phyloP scores from a whole-genome alignment of 2,113 vertebrate species.

The Dipodomys stephensi region DNA sequence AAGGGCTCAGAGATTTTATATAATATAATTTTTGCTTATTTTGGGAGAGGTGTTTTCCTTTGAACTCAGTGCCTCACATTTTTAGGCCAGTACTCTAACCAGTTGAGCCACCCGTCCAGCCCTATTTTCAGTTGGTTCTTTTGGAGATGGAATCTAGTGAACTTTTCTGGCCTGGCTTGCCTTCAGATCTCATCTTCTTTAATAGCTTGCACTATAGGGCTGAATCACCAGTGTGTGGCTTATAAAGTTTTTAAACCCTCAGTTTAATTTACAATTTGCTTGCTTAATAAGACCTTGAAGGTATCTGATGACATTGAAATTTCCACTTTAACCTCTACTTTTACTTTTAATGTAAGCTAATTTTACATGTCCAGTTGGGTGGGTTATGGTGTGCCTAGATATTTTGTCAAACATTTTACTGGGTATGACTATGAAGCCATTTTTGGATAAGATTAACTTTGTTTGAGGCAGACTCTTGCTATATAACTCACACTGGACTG shows the following conservation, averaged over 20 bases:
- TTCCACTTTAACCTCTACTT: not conserved
- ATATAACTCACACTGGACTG: not conserved
- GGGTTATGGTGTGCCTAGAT: not conserved
- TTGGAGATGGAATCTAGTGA: no score
- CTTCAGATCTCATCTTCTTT: not conserved
- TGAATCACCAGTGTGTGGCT: not conserved
- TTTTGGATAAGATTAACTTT: conserved; percentile 1
- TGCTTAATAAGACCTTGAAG: not conserved
- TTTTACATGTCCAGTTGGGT: not conserved
- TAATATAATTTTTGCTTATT: not conserved
- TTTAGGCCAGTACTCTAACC: no score
- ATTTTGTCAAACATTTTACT: conserved; percentile 41
- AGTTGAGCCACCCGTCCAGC: no score
- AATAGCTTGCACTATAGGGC: not conserved
- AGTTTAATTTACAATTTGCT: conserved; percentile 24
- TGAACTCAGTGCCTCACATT: no score
- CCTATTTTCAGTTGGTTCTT: no score
- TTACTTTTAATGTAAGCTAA: conserved; percentile 32
- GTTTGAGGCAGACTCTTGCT: not conserved
- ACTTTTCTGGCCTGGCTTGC: no score
- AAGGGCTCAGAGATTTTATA: conserved; percentile 12
- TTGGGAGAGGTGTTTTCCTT: no score
- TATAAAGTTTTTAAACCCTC: not conserved
- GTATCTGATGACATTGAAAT: conserved; percentile 28
- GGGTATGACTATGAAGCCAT: not conserved